Evolutionary conservation across 2,888 invertebrate species (phyloP).

Genomic region (Andrena marginata): DNA sequence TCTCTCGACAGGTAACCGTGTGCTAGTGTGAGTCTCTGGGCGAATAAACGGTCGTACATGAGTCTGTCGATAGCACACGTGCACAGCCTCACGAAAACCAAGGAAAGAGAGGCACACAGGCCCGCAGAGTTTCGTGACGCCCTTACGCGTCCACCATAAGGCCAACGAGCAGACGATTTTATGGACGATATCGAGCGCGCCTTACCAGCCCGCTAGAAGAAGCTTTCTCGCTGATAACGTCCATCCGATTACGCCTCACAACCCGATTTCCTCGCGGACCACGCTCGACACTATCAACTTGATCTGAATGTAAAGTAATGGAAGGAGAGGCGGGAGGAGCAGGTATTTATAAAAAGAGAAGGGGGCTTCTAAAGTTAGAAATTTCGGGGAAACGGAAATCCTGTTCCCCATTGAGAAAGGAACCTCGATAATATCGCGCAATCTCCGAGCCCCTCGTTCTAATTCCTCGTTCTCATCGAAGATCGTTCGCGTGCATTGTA

Average conservation of each 20-base stretch:
- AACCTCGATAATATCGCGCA: neutral
- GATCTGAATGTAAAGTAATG: too few species aligned
- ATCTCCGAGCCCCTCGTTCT: neutral
- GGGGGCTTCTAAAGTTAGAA: neutral
- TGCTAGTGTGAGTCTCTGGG: conserved; percentile 43
- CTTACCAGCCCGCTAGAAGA: conserved; percentile 18
- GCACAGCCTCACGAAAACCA: conserved; percentile 23
- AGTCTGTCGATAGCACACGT: conserved; percentile 7
- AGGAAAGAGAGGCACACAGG: conserved; percentile 20
- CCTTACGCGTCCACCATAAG: conserved; percentile 62
- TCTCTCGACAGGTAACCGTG: conserved; percentile 65
- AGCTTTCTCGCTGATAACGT: neutral
- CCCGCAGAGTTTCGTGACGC: conserved; percentile 45
- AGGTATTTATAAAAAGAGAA: neutral
- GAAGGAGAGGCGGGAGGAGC: neutral
- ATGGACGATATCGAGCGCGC: conserved; percentile 53
- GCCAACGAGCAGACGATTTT: conserved; percentile 68
- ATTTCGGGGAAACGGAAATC: neutral
- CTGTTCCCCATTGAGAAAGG: neutral
- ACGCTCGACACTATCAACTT: too few species aligned
- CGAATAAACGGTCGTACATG: conserved; percentile 28
- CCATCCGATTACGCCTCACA: neutral
- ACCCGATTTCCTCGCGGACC: too few species aligned
- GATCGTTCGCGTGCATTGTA: conserved; percentile 38
- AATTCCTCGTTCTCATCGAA: neutral